phyloP scores from a whole-genome alignment of 2,888 invertebrate genomes.

The Agapostemon virescens region DNA sequence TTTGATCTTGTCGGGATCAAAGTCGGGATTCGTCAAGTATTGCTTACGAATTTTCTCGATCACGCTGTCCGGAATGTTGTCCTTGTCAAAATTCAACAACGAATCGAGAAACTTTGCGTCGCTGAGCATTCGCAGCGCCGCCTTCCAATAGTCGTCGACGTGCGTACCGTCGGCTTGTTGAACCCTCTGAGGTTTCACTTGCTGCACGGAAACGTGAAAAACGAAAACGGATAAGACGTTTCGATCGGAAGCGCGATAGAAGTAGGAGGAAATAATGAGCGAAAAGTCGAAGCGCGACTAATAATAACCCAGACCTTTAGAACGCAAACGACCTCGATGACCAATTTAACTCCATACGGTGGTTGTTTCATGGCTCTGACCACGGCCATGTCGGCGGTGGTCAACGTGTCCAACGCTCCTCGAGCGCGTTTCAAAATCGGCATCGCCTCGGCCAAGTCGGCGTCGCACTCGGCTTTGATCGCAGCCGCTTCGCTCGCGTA shows the following conservation, averaged over 20 bases:
- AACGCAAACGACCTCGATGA: conserved; percentile 98
- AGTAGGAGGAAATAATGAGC: too few relatives aligned
- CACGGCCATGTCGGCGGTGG: conserved; percentile 93
- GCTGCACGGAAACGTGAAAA: too few relatives aligned
- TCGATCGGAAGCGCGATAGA: background rate
- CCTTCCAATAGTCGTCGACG: conserved; percentile 95
- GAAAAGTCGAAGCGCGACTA: too few relatives aligned
- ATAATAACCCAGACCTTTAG: conserved; percentile 86
- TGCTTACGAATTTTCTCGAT: conserved; percentile 92
- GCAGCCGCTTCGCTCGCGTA: conserved; percentile 84
- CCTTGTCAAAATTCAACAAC: conserved; percentile 94
- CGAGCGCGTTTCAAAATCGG: conserved; percentile 94
- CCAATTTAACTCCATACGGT: conserved; percentile 92
- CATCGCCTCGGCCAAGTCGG: conserved; percentile 93
- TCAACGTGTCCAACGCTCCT: conserved; percentile 93
- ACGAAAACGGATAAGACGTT: too few relatives aligned
- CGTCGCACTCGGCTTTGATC: conserved; percentile 96
- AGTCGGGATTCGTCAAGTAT: conserved; percentile 91
- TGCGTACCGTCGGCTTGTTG: conserved; percentile 92
- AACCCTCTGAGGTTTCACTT: conserved; percentile 93
- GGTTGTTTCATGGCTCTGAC: conserved; percentile 99
- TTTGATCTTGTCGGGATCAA: conserved; percentile 95
- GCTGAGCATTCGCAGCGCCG: conserved; percentile 92
- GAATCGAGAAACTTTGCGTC: conserved; percentile 96
- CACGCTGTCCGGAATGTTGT: conserved; percentile 91